Conservation (phyloP, 2,113 vertebrate species). For the Phainopepla nitens region DNA sequence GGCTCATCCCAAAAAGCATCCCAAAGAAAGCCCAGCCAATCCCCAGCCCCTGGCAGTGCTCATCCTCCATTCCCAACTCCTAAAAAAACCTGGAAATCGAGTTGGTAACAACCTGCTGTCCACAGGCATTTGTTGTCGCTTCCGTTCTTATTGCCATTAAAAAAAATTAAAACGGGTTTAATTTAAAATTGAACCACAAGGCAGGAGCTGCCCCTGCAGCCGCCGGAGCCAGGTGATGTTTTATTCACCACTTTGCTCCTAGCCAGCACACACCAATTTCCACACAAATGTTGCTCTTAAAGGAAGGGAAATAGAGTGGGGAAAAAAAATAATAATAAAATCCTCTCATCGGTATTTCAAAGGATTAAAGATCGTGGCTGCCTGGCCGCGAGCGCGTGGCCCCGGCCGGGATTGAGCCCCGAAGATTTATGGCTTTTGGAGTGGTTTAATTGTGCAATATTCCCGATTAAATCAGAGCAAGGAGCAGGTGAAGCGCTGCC, state of each 20-base stretch:
- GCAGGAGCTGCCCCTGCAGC: constrained; percentile 30
- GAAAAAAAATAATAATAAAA: background rate
- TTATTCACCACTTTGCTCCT: constrained; percentile 12
- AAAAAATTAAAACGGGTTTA: background rate
- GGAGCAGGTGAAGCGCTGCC: background rate
- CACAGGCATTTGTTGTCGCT: background rate
- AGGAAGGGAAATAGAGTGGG: background rate
- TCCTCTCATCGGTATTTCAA: background rate
- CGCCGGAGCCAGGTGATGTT: background rate
- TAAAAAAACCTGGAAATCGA: background rate
- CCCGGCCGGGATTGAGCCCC: background rate
- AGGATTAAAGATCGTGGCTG: background rate
- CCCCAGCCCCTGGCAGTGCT: rapidly evolving
- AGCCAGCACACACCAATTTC: background rate
- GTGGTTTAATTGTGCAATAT: background rate
- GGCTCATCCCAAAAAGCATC: background rate
- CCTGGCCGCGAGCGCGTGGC: background rate
- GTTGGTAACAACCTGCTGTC: background rate
- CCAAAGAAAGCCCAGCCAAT: rapidly evolving
- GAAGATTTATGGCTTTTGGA: background rate
- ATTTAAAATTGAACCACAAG: background rate
- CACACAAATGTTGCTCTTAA: background rate
- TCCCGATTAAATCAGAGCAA: background rate
- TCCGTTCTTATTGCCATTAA: background rate
- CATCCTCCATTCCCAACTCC: background rate